Evolutionary conservation across 2,888 invertebrate genomes (phyloP).

Genomic region (Drosophila testacea): DNA sequence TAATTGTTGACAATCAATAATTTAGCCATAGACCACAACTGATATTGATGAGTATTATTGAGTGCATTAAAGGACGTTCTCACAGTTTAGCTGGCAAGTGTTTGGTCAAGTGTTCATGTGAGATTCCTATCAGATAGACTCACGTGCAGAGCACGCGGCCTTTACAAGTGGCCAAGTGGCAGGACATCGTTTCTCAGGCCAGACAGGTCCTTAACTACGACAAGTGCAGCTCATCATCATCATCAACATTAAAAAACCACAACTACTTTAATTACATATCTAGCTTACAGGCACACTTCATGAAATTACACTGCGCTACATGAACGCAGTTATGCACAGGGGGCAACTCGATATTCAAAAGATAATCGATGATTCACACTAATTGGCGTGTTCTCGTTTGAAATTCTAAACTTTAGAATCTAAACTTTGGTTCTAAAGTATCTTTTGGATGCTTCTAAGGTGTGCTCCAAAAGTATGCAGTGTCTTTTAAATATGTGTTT

Average conservation of each 20-base stretch:
- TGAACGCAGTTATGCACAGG: neutral
- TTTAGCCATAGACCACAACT: conserved; percentile 36
- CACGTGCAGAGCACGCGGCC: conserved; percentile 83
- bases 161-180: conserved; percentile 81
- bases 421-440: too few species aligned
- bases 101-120: conserved; percentile 30
- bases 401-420: neutral
- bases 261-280: conserved; percentile 77
- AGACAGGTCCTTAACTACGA: conserved; percentile 53
- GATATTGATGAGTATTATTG: conserved; percentile 27
- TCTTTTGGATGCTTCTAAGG: neutral
- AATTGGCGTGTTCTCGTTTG: neutral
- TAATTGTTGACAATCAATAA: conserved; percentile 69
- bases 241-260: conserved; percentile 42
- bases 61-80: conserved; percentile 48
- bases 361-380: neutral
- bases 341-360: neutral
- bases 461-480: conserved; percentile 52
- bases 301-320: conserved; percentile 41
- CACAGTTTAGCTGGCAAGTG: conserved; percentile 56
- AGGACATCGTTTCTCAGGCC: conserved; percentile 51
- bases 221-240: conserved; percentile 74
- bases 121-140: conserved; percentile 60
- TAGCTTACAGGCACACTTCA: conserved; percentile 54
- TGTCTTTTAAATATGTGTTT: neutral